Percentiles rank a stretch among this genome's conserved stretches.
Evolutionary conservation across 1,140 invertebrate species (phyloP).

Genomic region (Diprion similis): DNA sequence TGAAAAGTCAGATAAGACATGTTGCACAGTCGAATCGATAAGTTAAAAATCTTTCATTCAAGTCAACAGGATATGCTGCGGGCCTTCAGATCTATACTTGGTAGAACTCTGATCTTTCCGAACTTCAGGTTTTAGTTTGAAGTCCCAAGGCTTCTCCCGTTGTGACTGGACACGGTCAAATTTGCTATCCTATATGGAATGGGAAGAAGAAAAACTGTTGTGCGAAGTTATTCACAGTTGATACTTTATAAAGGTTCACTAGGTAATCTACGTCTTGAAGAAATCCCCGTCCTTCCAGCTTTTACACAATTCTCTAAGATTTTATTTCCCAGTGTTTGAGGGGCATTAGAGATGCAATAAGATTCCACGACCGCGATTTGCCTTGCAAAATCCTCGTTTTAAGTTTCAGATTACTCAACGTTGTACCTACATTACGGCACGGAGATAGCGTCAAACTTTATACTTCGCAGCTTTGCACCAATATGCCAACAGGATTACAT

Average conservation of each 20-base stretch:
- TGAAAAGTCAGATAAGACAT: too few relatives aligned
- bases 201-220: neutral
- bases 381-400: constrained; percentile 5
- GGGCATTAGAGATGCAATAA: constrained; percentile 5
- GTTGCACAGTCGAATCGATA: too few relatives aligned
- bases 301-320: neutral
- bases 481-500: neutral
- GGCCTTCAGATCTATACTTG: neutral
- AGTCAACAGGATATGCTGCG: neutral
- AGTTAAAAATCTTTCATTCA: too few relatives aligned
- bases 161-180: neutral
- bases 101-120: neutral
- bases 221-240: neutral
- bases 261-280: neutral
- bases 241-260: neutral
- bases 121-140: neutral
- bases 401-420: constrained; percentile 2
- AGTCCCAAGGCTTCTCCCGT: too few relatives aligned
- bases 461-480: neutral
- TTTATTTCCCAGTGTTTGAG: neutral
- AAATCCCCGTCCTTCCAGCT: neutral
- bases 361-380: neutral
- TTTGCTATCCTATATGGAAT: neutral
- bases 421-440: neutral
- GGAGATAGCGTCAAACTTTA: neutral